A percentile compares a stretch with the other conserved stretches of the same genome.
phyloP scores from a whole-genome alignment of 2,888 invertebrate species.

The Osmoderma eremita region DNA sequence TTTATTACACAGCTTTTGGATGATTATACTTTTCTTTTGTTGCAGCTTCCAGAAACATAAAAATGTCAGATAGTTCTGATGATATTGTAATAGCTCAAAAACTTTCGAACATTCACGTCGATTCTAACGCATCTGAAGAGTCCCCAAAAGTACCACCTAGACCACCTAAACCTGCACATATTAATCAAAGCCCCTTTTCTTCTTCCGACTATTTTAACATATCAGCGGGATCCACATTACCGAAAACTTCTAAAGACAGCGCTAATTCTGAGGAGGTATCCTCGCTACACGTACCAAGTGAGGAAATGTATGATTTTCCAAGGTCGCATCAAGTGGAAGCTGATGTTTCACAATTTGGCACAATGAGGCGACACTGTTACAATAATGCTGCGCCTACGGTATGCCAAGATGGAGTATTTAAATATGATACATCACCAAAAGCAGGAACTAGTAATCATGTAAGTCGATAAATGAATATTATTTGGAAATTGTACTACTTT shows the following conservation, averaged over 20 bases:
- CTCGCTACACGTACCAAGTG: constrained; percentile 53
- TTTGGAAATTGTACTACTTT: too few relatives aligned
- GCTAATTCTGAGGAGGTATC: constrained; percentile 9
- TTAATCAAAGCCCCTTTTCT: constrained; percentile 60
- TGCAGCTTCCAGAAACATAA: constrained; percentile 62
- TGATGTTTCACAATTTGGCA: constrained; percentile 50
- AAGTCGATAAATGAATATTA: constrained; percentile 22
- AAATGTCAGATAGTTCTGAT: constrained; percentile 48
- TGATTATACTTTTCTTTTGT: neutral
- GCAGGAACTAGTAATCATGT: constrained; percentile 58
- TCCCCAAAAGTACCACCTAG: constrained; percentile 69
- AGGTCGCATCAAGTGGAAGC: constrained; percentile 69
- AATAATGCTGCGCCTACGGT: constrained; percentile 70
- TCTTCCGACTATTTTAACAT: constrained; percentile 64
- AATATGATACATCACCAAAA: constrained; percentile 67
- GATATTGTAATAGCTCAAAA: constrained; percentile 31
- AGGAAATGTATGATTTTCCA: constrained; percentile 77
- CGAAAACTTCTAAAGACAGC: constrained; percentile 32
- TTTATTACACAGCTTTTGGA: too few relatives aligned
- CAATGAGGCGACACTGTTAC: constrained; percentile 67
- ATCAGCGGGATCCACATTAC: constrained; percentile 39
- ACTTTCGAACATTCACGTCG: constrained; percentile 42
- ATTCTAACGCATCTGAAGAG: constrained; percentile 53
- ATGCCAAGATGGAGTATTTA: constrained; percentile 66
- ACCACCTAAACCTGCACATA: constrained; percentile 78